Evolutionary conservation across 2,888 invertebrate species (phyloP).

Genomic region (Crioceris asparagi): DNA sequence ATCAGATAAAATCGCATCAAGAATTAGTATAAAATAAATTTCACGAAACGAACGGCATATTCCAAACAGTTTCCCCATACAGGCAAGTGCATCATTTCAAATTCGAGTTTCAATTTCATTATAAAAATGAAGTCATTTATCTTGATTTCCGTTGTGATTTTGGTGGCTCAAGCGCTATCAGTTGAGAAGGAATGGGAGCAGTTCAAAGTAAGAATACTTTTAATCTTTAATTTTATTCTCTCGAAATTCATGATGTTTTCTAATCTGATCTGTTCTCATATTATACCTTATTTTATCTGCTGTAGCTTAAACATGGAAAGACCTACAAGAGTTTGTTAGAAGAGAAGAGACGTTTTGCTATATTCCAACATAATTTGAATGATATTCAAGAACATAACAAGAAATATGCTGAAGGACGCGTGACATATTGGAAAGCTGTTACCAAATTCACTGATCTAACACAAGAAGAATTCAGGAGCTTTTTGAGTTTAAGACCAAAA

Average conservation of each 20-base stretch:
- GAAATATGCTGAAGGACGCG: not conserved
- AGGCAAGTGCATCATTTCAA: no score
- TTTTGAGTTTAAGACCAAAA: no score
- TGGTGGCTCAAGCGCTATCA: not conserved
- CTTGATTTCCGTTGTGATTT: not conserved
- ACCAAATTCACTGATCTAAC: not conserved
- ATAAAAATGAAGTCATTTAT: not conserved
- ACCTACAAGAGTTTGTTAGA: not conserved
- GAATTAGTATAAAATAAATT: no score
- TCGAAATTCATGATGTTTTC: no score
- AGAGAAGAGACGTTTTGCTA: not conserved
- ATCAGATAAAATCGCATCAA: no score
- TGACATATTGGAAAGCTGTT: not conserved
- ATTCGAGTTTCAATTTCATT: not conserved
- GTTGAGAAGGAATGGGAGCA: not conserved
- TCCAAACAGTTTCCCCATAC: no score
- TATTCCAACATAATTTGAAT: not conserved
- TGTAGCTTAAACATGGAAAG: not conserved
- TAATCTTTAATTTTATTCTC: no score
- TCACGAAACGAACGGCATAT: no score
- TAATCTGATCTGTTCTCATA: no score
- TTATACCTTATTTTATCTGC: no score
- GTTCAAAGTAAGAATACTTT: constrained; percentile 1
- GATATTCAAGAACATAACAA: not conserved
- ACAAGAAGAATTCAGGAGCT: not conserved